A percentile compares a stretch with the other conserved stretches of the same genome.
phyloP scores from a whole-genome alignment of 2,888 invertebrate species.

The Xestia ashworthii region DNA sequence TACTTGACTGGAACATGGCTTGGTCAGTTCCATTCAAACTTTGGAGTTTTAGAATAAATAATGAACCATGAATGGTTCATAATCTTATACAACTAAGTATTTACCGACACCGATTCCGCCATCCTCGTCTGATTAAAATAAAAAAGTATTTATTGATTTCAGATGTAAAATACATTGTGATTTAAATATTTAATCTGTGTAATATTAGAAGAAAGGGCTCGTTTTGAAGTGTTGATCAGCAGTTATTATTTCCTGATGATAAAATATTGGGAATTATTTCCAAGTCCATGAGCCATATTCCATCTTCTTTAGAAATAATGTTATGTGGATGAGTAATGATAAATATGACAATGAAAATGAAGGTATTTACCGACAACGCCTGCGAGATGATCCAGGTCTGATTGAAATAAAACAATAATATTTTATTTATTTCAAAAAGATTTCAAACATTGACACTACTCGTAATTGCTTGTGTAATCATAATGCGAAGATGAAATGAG shows the following conservation, averaged over 20 bases:
- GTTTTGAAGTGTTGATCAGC: not conserved
- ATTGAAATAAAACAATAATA: slow-evolving; percentile 43
- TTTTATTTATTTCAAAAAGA: slow-evolving; percentile 18
- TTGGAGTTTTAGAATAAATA: not conserved
- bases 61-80: not conserved
- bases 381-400: slow-evolving; percentile 33
- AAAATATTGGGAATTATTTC: not conserved
- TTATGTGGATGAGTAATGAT: slow-evolving; percentile 5
- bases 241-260: not conserved
- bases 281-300: not conserved
- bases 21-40: not conserved
- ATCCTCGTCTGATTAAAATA: slow-evolving; percentile 11
- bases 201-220: not conserved
- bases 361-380: slow-evolving; percentile 34
- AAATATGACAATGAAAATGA: slow-evolving; percentile 26
- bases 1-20: not conserved
- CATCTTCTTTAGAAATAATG: not conserved
- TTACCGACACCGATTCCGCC: not conserved
- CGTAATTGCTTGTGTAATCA: not conserved
- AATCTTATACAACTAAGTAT: not conserved
- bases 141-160: slow-evolving; percentile 15
- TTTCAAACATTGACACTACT: slow-evolving; percentile 15
- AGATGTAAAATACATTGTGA: not conserved
- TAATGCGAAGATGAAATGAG: not conserved
- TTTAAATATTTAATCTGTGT: not conserved